Conservation (phyloP, 2,888 invertebrate genomes). For the Macrophya annulata region DNA sequence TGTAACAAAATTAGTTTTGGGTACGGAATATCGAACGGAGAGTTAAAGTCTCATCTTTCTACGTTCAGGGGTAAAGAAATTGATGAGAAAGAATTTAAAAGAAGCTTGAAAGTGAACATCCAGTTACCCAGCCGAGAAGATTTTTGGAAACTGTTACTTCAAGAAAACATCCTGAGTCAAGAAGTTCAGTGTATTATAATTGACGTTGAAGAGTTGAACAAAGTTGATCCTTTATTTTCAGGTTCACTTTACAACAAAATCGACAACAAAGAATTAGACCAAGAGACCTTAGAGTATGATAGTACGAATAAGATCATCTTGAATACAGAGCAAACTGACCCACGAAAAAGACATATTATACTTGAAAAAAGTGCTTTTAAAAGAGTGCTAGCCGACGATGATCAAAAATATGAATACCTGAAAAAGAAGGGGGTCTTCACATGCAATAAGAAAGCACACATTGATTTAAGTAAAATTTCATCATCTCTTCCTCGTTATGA, state of each 20-base stretch:
- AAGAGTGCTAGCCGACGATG: constrained; percentile 37
- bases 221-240: constrained; percentile 31
- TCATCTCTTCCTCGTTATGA: constrained; percentile 59
- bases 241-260: background rate
- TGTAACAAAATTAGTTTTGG: background rate
- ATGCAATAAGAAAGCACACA: constrained; percentile 58
- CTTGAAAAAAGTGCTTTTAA: constrained; percentile 50
- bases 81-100: constrained; percentile 50
- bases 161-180: constrained; percentile 54
- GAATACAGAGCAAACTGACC: background rate
- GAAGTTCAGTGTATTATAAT: constrained; percentile 60
- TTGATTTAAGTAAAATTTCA: constrained; percentile 54
- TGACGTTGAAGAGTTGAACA: constrained; percentile 54
- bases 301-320: background rate
- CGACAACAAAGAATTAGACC: background rate
- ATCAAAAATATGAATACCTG: constrained; percentile 53
- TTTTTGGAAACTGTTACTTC: constrained; percentile 61
- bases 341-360: background rate
- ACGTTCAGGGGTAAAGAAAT: background rate
- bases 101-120: constrained; percentile 53
- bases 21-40: background rate
- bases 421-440: constrained; percentile 56
- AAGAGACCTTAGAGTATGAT: background rate
- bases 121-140: constrained; percentile 59
- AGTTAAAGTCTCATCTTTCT: background rate